phyloP scores from a whole-genome alignment of 2,888 invertebrate species.

The Blastobasis adustella region DNA sequence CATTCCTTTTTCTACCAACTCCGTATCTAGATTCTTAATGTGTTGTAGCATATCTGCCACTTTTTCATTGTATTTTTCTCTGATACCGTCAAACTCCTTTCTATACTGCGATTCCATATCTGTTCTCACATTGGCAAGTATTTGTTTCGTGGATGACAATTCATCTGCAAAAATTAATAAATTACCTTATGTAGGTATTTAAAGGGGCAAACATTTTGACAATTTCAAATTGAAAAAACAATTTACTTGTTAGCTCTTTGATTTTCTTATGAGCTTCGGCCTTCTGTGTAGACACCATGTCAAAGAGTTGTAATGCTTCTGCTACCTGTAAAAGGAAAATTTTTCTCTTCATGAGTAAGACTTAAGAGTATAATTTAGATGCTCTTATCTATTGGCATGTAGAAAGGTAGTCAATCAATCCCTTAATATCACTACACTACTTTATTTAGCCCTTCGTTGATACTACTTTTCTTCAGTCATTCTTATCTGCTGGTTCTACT shows the following conservation, averaged over 20 bases:
- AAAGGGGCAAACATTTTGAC: too few relatives aligned
- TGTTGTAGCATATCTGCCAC: slow-evolving; percentile 72
- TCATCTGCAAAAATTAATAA: slow-evolving; percentile 60
- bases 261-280: slow-evolving; percentile 47
- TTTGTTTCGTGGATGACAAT: slow-evolving; percentile 63
- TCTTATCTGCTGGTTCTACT: background rate
- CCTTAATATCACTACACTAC: too few relatives aligned
- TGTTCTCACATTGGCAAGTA: slow-evolving; percentile 66
- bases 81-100: slow-evolving; percentile 73
- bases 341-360: too few relatives aligned
- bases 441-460: too few relatives aligned
- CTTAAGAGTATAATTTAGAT: too few relatives aligned
- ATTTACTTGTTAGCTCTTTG: slow-evolving; percentile 41
- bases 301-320: slow-evolving; percentile 62
- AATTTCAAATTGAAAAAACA: background rate
- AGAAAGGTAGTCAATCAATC: too few relatives aligned
- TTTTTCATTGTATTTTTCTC: slow-evolving; percentile 74
- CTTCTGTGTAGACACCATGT: slow-evolving; percentile 51
- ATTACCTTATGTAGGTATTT: background rate
- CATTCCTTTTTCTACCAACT: slow-evolving; percentile 72
- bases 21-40: slow-evolving; percentile 71
- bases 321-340: slow-evolving; percentile 39
- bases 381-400: too few relatives aligned
- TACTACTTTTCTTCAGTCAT: too few relatives aligned
- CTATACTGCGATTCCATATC: slow-evolving; percentile 73